A percentile compares a stretch with the other conserved stretches of the same genome.
phyloP scores from a whole-genome alignment of 2,888 invertebrate species.

The Drosophila nigritarsus region DNA sequence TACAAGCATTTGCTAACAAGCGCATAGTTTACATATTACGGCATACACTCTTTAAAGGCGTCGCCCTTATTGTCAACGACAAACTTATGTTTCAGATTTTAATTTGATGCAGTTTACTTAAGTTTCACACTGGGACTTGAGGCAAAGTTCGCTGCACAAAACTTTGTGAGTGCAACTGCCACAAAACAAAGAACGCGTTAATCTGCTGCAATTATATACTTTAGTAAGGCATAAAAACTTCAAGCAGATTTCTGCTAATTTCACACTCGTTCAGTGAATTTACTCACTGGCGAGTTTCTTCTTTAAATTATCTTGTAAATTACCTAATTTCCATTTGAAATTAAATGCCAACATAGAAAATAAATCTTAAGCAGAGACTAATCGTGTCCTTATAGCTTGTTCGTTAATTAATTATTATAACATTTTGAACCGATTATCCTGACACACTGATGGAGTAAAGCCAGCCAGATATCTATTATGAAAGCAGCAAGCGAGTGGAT shows the following conservation, averaged over 20 bases:
- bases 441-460: background rate
- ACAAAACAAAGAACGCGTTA: background rate
- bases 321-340: background rate
- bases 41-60: constrained; percentile 20
- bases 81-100: constrained; percentile 55
- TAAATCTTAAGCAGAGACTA: background rate
- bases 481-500: background rate
- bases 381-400: background rate
- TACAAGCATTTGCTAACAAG: constrained; percentile 56
- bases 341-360: background rate
- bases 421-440: background rate
- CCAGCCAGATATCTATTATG: background rate
- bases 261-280: background rate
- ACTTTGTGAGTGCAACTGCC: constrained; percentile 20
- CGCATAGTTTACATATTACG: constrained; percentile 61
- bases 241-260: constrained; percentile 4
- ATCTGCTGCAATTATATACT: background rate
- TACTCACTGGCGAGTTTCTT: background rate
- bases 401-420: background rate
- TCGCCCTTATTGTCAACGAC: constrained; percentile 30
- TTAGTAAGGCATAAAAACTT: constrained; percentile 4
- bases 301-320: background rate
- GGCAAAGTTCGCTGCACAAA: constrained; percentile 34
- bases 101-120: constrained; percentile 70
- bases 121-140: constrained; percentile 56